phyloP scores from a whole-genome alignment of 1,140 invertebrate genomes.

The Eufriesea mexicana region DNA sequence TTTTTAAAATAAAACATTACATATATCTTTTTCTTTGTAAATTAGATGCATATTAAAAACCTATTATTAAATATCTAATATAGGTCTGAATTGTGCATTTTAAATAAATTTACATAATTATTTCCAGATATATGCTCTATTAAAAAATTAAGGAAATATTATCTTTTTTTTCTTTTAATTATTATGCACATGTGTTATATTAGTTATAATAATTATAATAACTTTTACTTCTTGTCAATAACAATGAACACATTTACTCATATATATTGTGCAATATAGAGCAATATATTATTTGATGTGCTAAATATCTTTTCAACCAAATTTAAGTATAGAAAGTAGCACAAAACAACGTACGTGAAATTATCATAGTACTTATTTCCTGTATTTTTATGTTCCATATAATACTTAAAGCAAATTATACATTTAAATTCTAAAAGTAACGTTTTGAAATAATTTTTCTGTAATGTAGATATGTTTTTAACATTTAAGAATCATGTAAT shows the following conservation, averaged over 20 bases:
- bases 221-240: not conserved
- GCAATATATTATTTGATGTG: not conserved
- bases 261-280: constrained; percentile 22
- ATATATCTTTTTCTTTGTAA: not conserved
- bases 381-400: not conserved
- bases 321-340: not conserved
- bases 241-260: constrained; percentile 7
- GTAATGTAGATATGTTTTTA: constrained; percentile 16
- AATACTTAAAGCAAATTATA: not conserved
- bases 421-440: not conserved
- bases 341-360: not conserved
- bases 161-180: constrained; percentile 4
- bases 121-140: constrained; percentile 9
- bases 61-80: constrained; percentile 12
- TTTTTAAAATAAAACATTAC: not conserved
- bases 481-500: constrained; percentile 1
- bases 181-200: not conserved
- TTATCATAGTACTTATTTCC: not conserved
- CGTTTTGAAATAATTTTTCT: constrained; percentile 37
- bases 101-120: constrained; percentile 39
- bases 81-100: not conserved
- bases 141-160: not conserved
- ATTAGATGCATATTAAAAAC: constrained; percentile 8
- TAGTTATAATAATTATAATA: not conserved
- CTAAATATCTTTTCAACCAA: not conserved